phyloP scores from a whole-genome alignment of 2,113 vertebrate genomes.

The Bombycilla garrulus region DNA sequence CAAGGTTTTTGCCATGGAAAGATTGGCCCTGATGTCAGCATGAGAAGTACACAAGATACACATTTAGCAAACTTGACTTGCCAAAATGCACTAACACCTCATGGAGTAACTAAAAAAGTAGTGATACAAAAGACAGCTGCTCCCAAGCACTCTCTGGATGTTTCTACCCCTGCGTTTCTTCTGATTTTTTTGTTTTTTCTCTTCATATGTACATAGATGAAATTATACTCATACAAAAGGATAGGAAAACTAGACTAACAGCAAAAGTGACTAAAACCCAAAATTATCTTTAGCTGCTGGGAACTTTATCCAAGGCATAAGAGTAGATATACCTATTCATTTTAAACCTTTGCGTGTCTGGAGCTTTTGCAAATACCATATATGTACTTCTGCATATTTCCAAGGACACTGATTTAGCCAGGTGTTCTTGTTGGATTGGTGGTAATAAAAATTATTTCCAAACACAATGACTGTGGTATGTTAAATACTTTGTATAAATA shows the following conservation, averaged over 20 bases:
- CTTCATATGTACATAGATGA: not conserved
- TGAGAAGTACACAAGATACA: not conserved
- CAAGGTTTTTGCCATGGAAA: not conserved
- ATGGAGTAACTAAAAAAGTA: not conserved
- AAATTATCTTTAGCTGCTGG: not conserved
- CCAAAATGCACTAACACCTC: not conserved
- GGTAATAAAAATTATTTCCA: not conserved
- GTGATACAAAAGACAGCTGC: not conserved
- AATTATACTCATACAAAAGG: accelerated
- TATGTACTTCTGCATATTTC: not conserved
- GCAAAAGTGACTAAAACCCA: not conserved
- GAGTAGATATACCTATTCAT: not conserved
- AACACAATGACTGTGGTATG: not conserved
- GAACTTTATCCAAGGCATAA: not conserved
- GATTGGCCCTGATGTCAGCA: not conserved
- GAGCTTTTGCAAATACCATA: not conserved
- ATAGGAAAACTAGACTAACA: not conserved
- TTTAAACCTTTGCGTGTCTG: not conserved
- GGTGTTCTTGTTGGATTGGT: not conserved
- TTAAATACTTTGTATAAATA: not conserved
- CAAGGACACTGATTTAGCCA: not conserved
- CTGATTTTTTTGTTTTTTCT: not conserved
- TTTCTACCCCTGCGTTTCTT: not conserved
- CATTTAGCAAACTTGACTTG: not conserved
- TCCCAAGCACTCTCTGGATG: not conserved